Base-by-base conservation (phyloP, 2,888 invertebrate genomes). In the Hecatera dysodea region DNA sequence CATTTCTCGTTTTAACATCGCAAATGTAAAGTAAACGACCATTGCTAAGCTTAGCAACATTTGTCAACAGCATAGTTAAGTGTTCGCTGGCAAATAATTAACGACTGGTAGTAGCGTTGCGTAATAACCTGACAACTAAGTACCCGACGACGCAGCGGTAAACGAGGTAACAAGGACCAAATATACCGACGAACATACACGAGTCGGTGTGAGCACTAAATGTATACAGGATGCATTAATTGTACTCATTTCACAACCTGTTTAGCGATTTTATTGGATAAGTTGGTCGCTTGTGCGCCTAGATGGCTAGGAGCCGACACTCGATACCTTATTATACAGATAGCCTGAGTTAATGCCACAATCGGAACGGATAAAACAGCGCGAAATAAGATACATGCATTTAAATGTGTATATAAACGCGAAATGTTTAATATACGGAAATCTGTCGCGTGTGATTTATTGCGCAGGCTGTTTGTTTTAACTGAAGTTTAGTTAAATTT, bases 41-140 rank as follows among this genome's bases (percentile, higher is more conserved):
- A 75, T 71, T 77, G 80, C 67, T 75, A 84, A 83, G 85, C 77
- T 75, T 69, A 78, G 82, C 66, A 72, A 85, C 86, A 87, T 89
- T 90, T 90, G 90, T 91, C 90, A 90, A 87, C 86, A 81, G 85
- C 86, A 83, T 80, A 71, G 75, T 80, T 83, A 85, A 88, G 78
- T 83, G 85, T 83, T 80, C 78, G 56, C 78, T 75, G 33, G 72
- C 74, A 82, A 82, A 76, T 85, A 83, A 81, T 83, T 85, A 83
- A 83, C 75, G 72, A 67, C 52, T 76, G 75, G 72, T 75, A 74
- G 81, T 66, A 70, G 65, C 68, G 76, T 75, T 81, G 78, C 71
- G 82, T 77, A 85, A 82, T 84, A 74, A 78, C 66, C 67, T 64
- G 81, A 71, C 81, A 79, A 81, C 80, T 71, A 68, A 81, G 68